A percentile compares a stretch with the other conserved stretches of the same genome.
Conservation (phyloP, 2,113 vertebrate genomes). For the Heterotilapia buettikoferi region DNA sequence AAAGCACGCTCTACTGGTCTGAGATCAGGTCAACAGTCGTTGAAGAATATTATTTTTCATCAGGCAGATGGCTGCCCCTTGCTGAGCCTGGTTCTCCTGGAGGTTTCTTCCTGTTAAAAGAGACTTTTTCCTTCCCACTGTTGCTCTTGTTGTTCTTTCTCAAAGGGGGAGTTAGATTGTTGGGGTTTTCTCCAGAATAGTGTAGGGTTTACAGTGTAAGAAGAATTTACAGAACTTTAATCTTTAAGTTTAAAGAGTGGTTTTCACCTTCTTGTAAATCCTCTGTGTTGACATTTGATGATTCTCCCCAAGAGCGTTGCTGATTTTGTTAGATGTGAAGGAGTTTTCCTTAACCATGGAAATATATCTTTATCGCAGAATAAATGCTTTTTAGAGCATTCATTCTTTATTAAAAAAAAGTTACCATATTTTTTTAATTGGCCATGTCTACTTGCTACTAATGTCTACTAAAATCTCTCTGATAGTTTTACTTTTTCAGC, state of each 20-base stretch:
- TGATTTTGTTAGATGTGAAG: not conserved
- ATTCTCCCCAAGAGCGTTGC: accelerated
- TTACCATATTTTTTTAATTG: not conserved
- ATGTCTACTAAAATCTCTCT: no score
- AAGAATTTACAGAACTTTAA: not conserved
- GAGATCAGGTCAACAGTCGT: not conserved
- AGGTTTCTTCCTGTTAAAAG: not conserved
- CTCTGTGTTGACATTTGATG: not conserved
- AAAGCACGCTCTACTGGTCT: not conserved
- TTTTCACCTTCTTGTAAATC: not conserved
- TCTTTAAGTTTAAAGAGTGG: not conserved
- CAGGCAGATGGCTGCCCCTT: not conserved
- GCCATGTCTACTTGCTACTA: no score
- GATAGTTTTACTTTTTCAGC: not conserved
- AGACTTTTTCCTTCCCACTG: not conserved
- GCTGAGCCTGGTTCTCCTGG: not conserved
- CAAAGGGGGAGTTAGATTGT: not conserved
- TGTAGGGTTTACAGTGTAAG: not conserved
- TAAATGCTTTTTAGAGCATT: no score
- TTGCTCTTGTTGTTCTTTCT: not conserved
- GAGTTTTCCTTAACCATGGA: not conserved
- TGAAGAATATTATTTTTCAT: not conserved
- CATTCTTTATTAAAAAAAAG: not conserved
- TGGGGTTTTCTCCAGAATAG: not conserved
- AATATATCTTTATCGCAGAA: accelerated